Conservation (phyloP, 1,140 invertebrate genomes). For the Lamellibrachia luymesi region DNA sequence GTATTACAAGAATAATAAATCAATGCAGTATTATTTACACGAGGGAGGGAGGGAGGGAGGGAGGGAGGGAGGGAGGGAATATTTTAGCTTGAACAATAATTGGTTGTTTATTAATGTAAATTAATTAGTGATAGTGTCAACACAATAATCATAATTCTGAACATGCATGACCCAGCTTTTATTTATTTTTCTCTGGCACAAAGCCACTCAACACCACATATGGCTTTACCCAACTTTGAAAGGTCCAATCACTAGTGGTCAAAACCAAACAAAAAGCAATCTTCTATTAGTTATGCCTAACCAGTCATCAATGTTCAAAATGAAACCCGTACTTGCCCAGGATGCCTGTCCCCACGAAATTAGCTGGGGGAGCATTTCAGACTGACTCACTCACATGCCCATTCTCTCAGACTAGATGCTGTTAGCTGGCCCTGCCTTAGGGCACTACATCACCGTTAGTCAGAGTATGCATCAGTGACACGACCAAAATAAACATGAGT, state of each 20-base stretch:
- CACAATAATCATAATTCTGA: not conserved
- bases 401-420: not conserved
- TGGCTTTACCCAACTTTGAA: not conserved
- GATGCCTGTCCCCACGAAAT: not conserved
- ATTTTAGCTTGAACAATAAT: not conserved
- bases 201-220: not conserved
- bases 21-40: too few species aligned
- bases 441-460: too few species aligned
- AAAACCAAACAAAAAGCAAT: not conserved
- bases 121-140: not conserved
- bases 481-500: not conserved
- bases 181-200: not conserved
- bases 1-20: too few species aligned
- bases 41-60: too few species aligned
- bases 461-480: not conserved
- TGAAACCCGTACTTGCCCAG: too few species aligned
- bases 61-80: too few species aligned
- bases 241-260: not conserved
- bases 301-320: not conserved
- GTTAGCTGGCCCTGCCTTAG: not conserved
- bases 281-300: not conserved
- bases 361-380: not conserved
- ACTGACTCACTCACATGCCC: not conserved
- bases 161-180: not conserved
- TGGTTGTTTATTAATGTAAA: not conserved